Conservation (phyloP, 2,888 invertebrate genomes). For the Ectemnius lituratus region DNA sequence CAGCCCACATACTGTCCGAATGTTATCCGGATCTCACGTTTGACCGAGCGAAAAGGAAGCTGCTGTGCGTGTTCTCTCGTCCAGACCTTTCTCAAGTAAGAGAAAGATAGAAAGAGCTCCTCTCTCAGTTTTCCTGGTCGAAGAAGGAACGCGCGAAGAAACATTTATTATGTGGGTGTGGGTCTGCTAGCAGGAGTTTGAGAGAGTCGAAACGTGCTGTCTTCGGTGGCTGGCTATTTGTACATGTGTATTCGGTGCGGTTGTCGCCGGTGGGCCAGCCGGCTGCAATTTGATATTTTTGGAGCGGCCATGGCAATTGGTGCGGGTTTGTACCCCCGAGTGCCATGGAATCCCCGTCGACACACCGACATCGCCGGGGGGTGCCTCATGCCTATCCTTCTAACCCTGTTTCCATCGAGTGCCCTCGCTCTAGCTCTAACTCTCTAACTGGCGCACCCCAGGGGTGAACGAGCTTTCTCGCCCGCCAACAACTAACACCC, state of each 20-base stretch:
- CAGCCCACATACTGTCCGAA: background rate
- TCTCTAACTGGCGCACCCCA: background rate
- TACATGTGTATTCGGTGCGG: slow-evolving; percentile 48
- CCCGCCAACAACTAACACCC: background rate
- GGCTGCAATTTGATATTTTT: slow-evolving; percentile 60
- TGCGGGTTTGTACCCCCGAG: slow-evolving; percentile 40
- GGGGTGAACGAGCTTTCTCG: slow-evolving; percentile 6
- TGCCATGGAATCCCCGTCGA: slow-evolving; percentile 15
- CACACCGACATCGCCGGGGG: slow-evolving; percentile 20
- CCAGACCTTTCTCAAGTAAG: background rate
- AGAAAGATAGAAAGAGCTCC: too few species aligned
- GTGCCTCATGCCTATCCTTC: slow-evolving; percentile 17
- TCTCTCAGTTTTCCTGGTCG: background rate
- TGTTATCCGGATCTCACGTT: background rate
- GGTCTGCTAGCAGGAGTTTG: background rate
- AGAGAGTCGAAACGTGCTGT: background rate
- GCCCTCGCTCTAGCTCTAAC: background rate
- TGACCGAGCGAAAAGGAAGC: slow-evolving; percentile 1
- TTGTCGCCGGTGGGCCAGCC: slow-evolving; percentile 7
- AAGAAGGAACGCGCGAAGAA: slow-evolving; percentile 21
- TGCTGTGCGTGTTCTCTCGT: background rate
- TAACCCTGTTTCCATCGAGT: slow-evolving; percentile 32
- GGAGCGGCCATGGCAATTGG: slow-evolving; percentile 36
- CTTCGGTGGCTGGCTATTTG: slow-evolving; percentile 40
- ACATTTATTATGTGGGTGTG: slow-evolving; percentile 31